A percentile compares a stretch with the other conserved stretches of the same genome.
Conservation (phyloP, 2,888 invertebrate genomes). For the Harpalus rubripes region DNA sequence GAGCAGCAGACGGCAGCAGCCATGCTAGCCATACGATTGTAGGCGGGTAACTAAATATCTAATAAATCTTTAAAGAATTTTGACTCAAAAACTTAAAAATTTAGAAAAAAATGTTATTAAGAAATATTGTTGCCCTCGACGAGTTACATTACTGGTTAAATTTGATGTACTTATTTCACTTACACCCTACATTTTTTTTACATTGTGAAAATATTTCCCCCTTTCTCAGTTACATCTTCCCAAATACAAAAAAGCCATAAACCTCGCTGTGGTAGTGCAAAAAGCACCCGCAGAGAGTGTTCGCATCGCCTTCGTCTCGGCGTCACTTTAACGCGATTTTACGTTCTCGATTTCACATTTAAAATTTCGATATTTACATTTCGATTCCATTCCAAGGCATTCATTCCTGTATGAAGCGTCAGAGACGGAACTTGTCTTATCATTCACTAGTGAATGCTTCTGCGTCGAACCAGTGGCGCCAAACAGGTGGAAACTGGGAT, state of each 20-base stretch:
- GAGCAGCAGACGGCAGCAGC: too few species aligned
- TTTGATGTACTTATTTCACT: too few species aligned
- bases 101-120: too few species aligned
- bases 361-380: slow-evolving; percentile 55
- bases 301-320: background rate
- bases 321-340: slow-evolving; percentile 7
- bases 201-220: too few species aligned
- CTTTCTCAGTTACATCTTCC: background rate
- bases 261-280: background rate
- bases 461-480: slow-evolving; percentile 14
- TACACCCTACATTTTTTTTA: too few species aligned
- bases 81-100: too few species aligned
- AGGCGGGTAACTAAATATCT: too few species aligned
- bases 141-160: too few species aligned
- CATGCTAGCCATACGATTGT: too few species aligned
- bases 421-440: slow-evolving; percentile 50
- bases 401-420: slow-evolving; percentile 43
- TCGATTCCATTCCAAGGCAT: slow-evolving; percentile 35
- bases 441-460: slow-evolving; percentile 34
- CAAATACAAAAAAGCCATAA: background rate
- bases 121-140: too few species aligned
- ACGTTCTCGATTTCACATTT: slow-evolving; percentile 36
- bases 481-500: slow-evolving; percentile 8
- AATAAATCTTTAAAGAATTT: too few species aligned
- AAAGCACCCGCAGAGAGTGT: background rate